These are phyloP conservation scores for Paralinhomoeus sp. DNA, from an alignment of 2,888 invertebrate species.

Conservation along the genomic window DNA sequence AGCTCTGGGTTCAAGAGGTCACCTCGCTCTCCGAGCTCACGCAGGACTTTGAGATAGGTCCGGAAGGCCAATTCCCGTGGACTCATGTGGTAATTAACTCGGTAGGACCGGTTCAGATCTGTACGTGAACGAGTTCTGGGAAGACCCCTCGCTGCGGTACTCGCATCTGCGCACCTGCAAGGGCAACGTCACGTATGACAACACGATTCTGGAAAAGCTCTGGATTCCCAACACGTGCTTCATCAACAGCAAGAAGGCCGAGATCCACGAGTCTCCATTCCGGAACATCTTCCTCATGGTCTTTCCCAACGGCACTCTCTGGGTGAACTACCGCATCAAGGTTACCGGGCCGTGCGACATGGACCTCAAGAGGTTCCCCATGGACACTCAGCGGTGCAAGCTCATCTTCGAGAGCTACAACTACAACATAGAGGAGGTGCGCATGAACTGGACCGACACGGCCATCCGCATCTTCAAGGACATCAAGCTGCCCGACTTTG, in stretches of 20 bases:
- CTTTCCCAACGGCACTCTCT: conserved; percentile 5
- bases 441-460: conserved; percentile 4
- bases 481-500: conserved; percentile 5
- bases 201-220: conserved; percentile 8
- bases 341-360: conserved; percentile 8
- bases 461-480: background rate
- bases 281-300: conserved; percentile 6
- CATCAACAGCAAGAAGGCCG: conserved; percentile 10
- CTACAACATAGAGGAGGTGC: conserved; percentile 8
- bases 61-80: too few species aligned
- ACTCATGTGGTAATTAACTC: too few species aligned
- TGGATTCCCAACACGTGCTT: conserved; percentile 16
- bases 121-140: conserved; percentile 7
- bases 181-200: conserved; percentile 11
- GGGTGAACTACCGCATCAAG: conserved; percentile 3
- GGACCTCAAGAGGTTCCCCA: conserved; percentile 7
- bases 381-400: conserved; percentile 6
- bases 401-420: conserved; percentile 9
- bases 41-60: conserved; percentile 5
- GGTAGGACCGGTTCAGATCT: conserved; percentile 1
- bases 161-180: conserved; percentile 8
- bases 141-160: conserved; percentile 3
- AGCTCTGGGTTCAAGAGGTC: conserved; percentile 6
- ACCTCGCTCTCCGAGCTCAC: conserved; percentile 4
- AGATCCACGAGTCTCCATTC: conserved; percentile 4